phyloP scores from a whole-genome alignment of 1,140 invertebrate genomes.

The Drosophila arizonae region DNA sequence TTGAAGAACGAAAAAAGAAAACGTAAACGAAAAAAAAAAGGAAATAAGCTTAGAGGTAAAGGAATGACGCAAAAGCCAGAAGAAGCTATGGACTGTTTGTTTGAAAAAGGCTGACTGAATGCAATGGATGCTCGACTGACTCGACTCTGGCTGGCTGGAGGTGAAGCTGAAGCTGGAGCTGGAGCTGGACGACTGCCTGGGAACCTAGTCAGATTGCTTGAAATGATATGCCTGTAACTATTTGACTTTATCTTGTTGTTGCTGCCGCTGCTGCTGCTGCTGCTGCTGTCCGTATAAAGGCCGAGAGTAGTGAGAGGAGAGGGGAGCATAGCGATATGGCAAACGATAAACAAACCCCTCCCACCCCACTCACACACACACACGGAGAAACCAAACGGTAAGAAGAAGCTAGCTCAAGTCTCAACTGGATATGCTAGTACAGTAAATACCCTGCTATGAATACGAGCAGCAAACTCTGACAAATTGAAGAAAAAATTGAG shows the following conservation, averaged over 20 bases:
- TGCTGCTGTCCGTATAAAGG: constrained; percentile 36
- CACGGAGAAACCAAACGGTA: constrained; percentile 20
- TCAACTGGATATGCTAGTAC: neutral
- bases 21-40: neutral
- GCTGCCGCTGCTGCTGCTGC: constrained; percentile 3
- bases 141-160: constrained; percentile 11
- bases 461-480: no score
- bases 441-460: constrained; percentile 1
- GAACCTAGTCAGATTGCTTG: constrained; percentile 49
- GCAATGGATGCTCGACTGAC: constrained; percentile 30
- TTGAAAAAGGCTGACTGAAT: constrained; percentile 35
- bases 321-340: constrained; percentile 7
- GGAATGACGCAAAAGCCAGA: constrained; percentile 6
- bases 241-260: constrained; percentile 76
- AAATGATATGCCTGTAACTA: constrained; percentile 73
- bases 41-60: neutral
- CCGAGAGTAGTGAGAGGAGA: constrained; percentile 10
- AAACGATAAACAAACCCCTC: constrained; percentile 67
- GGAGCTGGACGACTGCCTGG: constrained; percentile 25
- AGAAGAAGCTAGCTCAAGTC: neutral
- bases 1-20: neutral
- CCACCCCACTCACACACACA: neutral
- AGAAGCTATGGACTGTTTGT: constrained; percentile 29
- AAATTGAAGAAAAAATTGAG: no score
- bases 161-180: no score